A percentile compares a stretch with the other conserved stretches of the same genome.
Evolutionary conservation across 1,140 invertebrate species (phyloP).

Genomic region (Nymphalis io): DNA sequence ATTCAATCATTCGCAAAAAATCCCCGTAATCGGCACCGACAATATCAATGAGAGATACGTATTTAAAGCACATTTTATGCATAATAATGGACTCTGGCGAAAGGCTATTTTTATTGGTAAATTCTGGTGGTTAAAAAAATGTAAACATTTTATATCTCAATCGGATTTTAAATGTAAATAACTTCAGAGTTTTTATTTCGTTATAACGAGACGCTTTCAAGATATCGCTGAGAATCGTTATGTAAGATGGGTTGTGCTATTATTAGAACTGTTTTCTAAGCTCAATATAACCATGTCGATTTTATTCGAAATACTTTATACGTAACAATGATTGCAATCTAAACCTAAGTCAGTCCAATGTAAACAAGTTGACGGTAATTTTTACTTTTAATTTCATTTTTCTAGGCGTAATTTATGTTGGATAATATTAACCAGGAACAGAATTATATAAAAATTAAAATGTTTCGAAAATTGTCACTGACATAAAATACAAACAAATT

Average conservation of each 20-base stretch:
- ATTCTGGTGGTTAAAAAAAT: slow-evolving; percentile 43
- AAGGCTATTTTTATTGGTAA: slow-evolving; percentile 54
- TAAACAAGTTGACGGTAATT: no score
- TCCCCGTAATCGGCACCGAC: slow-evolving; percentile 74
- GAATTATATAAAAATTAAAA: not conserved
- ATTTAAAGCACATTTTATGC: slow-evolving; percentile 70
- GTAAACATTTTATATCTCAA: slow-evolving; percentile 42
- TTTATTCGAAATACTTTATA: no score
- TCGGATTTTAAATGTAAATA: slow-evolving; percentile 37
- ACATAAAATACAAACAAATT: not conserved
- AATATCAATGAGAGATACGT: slow-evolving; percentile 78
- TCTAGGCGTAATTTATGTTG: not conserved
- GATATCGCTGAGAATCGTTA: not conserved
- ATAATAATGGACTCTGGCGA: slow-evolving; percentile 59
- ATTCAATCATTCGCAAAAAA: slow-evolving; percentile 81
- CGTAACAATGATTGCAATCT: no score
- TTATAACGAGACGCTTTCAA: slow-evolving; percentile 9
- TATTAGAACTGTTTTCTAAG: not conserved
- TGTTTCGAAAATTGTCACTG: not conserved
- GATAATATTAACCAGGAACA: not conserved
- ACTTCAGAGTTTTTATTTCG: slow-evolving; percentile 6
- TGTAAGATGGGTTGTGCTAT: not conserved
- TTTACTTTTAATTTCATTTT: not conserved
- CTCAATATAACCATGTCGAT: not conserved
- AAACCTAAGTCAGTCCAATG: no score